phyloP scores from a whole-genome alignment of 2,797 vertebrate genomes.

The Molothrus ater region DNA sequence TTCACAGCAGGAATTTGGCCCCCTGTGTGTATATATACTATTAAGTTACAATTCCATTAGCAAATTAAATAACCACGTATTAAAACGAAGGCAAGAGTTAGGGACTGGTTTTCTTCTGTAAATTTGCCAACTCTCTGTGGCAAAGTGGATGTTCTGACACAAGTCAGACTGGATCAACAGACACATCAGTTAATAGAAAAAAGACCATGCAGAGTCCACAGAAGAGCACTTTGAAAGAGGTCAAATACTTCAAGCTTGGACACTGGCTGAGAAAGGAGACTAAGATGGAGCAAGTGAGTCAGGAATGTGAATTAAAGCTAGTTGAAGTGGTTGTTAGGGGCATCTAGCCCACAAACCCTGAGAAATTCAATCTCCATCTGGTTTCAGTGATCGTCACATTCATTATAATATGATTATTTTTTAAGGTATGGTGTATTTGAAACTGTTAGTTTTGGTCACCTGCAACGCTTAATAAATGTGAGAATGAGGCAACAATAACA shows the following conservation, averaged over 20 bases:
- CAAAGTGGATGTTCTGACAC: constrained; percentile 7
- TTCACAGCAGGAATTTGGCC: constrained; percentile 29
- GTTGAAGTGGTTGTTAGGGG: not conserved
- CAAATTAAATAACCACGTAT: constrained; percentile 47
- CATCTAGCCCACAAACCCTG: not conserved
- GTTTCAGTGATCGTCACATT: not conserved
- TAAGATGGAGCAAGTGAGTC: not conserved
- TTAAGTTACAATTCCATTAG: constrained; percentile 51
- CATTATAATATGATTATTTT: not conserved
- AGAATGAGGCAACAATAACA: not conserved
- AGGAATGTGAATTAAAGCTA: not conserved
- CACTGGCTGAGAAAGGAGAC: not conserved
- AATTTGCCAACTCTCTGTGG: not conserved
- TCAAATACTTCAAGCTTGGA: not conserved
- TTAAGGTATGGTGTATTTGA: not conserved
- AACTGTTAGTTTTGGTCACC: not conserved
- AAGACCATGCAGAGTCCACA: not conserved
- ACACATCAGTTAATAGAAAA: constrained; percentile 2
- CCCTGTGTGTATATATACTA: not conserved
- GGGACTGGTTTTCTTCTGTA: constrained; percentile 40
- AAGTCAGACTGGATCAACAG: constrained; percentile 15
- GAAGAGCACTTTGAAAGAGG: not conserved
- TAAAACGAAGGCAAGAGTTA: not conserved
- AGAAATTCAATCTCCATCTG: not conserved
- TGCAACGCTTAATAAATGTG: not conserved